These are phyloP conservation scores for Decapterus maruadsi DNA, from an alignment of 2,797 vertebrate genomes.

Conservation along the genomic window DNA sequence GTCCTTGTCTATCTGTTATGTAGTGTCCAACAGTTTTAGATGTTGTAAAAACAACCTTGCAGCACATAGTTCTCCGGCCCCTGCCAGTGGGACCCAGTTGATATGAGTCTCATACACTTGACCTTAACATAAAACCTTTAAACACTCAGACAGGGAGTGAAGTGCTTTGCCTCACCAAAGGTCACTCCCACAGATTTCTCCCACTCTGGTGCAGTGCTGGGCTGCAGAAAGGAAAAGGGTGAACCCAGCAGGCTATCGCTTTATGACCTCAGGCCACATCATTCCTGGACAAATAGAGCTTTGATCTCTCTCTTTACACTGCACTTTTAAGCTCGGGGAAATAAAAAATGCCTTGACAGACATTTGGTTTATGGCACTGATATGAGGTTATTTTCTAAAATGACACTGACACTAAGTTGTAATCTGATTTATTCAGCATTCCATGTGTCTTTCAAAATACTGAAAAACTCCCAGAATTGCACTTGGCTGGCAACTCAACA, in stretches of 20 bases:
- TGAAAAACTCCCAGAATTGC: not conserved
- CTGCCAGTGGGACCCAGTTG: constrained; percentile 59
- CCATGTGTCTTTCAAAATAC: too few species aligned
- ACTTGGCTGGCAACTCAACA: not conserved
- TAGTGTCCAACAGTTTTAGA: not conserved
- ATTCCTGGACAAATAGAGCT: constrained; percentile 69
- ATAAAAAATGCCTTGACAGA: constrained; percentile 4
- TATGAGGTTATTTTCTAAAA: not conserved
- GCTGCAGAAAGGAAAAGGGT: constrained; percentile 62
- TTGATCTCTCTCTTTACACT: constrained; percentile 60
- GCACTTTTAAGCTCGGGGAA: constrained; percentile 27
- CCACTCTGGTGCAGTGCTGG: constrained; percentile 60
- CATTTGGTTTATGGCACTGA: not conserved
- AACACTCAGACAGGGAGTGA: constrained; percentile 71
- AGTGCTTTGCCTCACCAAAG: constrained; percentile 79
- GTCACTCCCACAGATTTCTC: constrained; percentile 79
- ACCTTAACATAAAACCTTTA: constrained; percentile 81
- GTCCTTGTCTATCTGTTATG: not conserved
- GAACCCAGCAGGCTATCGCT: constrained; percentile 59
- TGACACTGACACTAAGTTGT: not conserved
- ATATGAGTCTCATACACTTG: constrained; percentile 74
- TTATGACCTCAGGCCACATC: constrained; percentile 56
- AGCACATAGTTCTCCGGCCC: constrained; percentile 33
- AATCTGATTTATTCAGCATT: not conserved
- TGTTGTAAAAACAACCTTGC: too few species aligned